Evolutionary conservation across 2,113 vertebrate genomes (phyloP), one percentile per base, ranked within the genome.

Genomic region (Phalacrocorax pelagicus): DNA sequence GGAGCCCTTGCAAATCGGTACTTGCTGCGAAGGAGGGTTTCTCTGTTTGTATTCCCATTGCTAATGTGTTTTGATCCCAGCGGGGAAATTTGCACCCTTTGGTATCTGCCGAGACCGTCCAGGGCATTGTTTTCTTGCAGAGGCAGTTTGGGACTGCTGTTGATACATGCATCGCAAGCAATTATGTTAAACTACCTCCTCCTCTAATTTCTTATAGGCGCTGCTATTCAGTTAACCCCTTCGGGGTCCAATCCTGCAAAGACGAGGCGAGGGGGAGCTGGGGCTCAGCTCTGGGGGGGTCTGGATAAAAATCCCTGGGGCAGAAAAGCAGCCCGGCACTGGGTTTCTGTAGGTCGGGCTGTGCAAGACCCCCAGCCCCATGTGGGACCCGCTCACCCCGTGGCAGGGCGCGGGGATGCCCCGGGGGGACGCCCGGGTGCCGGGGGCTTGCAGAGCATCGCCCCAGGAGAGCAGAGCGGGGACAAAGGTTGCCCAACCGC

Each of bases 321-420:
- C 36, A 38, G n/a, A 38, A n/a, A 54, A 27, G 8, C 78, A 86
- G 34, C 75, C 10, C 0, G 1, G 65, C 22, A 11, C 10, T 11
- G 26, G 17, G 8, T 10, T 30, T 69, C n/a, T 15, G 44, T 7
- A 30, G 32, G 6, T 44, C 0, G 1, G 47, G 73, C 47, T 72
- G 42, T 34, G 49, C 5, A 0, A 21, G 71, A 34, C 6, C 14
- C 34, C 24, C 15, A 11, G 24, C 49, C 36, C 66, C 11, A 1
- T 0, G 0, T 4, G 57, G 42, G 21, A 40, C 9, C 66, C 0
- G 0, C 47, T 46, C 2, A 1, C 6, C 40, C 46, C 51, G 55
- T 4, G 0, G 46, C 4, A 23, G 57, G 27, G 29, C 23, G 6
- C 0, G 0, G 77, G 59, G 36, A 9, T 5, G 4, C 22, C 42